These are phyloP conservation scores for Heliornis fulica DNA, from an alignment of 2,113 vertebrate species.

Conservation along the genomic window DNA sequence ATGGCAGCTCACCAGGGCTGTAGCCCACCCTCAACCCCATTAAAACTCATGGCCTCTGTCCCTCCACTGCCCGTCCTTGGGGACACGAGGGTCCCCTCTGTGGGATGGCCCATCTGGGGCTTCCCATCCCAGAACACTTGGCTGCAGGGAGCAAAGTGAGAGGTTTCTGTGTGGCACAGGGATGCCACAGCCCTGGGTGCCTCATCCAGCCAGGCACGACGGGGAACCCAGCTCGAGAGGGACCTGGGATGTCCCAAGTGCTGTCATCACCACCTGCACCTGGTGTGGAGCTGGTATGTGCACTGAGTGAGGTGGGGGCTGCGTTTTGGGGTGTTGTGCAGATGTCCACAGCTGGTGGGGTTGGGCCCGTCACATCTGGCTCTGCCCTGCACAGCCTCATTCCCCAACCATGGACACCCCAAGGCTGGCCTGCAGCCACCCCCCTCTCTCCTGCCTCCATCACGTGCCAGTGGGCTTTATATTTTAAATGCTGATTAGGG, in stretches of 20 bases:
- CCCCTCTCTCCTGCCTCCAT: neutral
- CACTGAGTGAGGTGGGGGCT: neutral
- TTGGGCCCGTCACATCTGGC: neutral
- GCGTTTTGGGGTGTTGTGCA: neutral
- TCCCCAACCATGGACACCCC: neutral
- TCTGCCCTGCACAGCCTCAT: neutral
- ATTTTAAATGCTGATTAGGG: slow-evolving; percentile 46
- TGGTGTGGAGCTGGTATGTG: fast-evolving
- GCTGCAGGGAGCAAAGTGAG: neutral
- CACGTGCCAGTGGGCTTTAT: slow-evolving; percentile 26
- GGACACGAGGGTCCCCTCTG: neutral
- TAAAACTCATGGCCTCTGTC: neutral
- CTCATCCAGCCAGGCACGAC: too few species aligned
- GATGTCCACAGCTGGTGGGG: fast-evolving
- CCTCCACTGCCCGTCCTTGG: neutral
- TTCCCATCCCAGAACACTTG: neutral
- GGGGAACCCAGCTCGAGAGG: neutral
- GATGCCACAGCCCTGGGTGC: neutral
- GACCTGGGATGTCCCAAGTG: neutral
- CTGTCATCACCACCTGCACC: neutral
- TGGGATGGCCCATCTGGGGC: neutral
- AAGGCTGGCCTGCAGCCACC: neutral
- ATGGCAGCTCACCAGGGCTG: neutral
- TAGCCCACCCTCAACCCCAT: neutral
- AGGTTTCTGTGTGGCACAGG: fast-evolving